These are phyloP conservation scores for Amphipoea lucens DNA, from an alignment of 2,888 invertebrate species.

Conservation along the genomic window DNA sequence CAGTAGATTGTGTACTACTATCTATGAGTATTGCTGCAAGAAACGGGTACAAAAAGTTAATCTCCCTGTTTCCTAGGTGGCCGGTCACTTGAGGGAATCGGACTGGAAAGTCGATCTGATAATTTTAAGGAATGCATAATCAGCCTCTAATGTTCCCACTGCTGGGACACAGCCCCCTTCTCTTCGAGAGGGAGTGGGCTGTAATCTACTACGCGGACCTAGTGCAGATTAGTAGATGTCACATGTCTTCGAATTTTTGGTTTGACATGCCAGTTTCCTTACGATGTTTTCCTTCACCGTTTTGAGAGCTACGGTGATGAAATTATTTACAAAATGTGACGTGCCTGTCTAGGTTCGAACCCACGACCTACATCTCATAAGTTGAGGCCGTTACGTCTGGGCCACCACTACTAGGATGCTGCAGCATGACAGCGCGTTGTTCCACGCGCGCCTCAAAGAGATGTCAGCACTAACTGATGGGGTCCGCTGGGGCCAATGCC, in stretches of 20 bases:
- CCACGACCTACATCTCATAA: not conserved
- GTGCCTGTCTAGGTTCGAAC: too few species aligned
- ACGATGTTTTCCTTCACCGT: not conserved
- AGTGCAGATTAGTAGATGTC: not conserved
- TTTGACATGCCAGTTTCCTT: not conserved
- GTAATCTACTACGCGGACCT: too few species aligned
- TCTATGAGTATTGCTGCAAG: not conserved
- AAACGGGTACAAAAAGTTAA: not conserved
- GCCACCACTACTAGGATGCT: not conserved
- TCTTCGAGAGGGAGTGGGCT: too few species aligned
- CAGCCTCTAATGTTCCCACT: not conserved
- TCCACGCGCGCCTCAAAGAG: too few species aligned
- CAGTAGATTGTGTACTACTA: slow-evolving; percentile 6
- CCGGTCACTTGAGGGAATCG: not conserved
- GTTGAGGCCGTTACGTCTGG: not conserved
- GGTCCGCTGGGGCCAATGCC: too few species aligned
- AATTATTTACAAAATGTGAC: not conserved
- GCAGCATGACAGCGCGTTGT: too few species aligned
- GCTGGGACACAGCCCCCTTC: not conserved
- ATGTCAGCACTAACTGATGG: too few species aligned
- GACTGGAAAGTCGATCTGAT: not conserved
- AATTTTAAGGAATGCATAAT: not conserved
- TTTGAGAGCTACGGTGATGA: not conserved
- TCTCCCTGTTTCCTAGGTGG: not conserved
- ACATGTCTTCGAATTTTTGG: not conserved